phyloP scores from a whole-genome alignment of 2,888 invertebrate species.

The Camptogramma bilineatum region DNA sequence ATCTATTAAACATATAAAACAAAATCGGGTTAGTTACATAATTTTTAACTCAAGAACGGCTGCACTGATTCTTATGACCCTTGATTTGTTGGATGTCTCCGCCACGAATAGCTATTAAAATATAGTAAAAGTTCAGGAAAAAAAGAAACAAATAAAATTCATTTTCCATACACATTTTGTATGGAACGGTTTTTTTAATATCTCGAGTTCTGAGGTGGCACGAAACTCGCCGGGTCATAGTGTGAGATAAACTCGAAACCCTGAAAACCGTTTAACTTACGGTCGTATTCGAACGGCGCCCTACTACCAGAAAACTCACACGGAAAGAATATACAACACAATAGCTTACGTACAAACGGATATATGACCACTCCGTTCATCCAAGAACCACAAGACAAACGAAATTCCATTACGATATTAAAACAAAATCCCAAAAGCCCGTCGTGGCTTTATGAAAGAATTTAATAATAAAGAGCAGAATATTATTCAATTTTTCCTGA shows the following conservation, averaged over 20 bases:
- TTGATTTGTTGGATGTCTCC: too few species aligned
- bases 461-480: conserved; percentile 81
- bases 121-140: too few species aligned
- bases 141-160: too few species aligned
- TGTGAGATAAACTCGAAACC: neutral
- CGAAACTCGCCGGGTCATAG: too few species aligned
- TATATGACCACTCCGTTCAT: conserved; percentile 52
- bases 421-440: conserved; percentile 76
- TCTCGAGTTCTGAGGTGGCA: too few species aligned
- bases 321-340: conserved; percentile 14
- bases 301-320: neutral
- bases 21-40: too few species aligned
- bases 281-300: neutral
- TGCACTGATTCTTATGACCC: too few species aligned
- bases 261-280: neutral
- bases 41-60: too few species aligned
- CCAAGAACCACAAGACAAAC: conserved; percentile 69
- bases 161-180: too few species aligned
- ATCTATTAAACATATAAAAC: too few species aligned
- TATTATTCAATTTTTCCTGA: conserved; percentile 79
- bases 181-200: too few species aligned
- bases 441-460: conserved; percentile 78
- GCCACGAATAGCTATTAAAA: too few species aligned
- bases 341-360: conserved; percentile 46
- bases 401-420: conserved; percentile 80